Base-by-base conservation (phyloP, 2,113 vertebrate species). In the Malurus alboscapulatus region DNA sequence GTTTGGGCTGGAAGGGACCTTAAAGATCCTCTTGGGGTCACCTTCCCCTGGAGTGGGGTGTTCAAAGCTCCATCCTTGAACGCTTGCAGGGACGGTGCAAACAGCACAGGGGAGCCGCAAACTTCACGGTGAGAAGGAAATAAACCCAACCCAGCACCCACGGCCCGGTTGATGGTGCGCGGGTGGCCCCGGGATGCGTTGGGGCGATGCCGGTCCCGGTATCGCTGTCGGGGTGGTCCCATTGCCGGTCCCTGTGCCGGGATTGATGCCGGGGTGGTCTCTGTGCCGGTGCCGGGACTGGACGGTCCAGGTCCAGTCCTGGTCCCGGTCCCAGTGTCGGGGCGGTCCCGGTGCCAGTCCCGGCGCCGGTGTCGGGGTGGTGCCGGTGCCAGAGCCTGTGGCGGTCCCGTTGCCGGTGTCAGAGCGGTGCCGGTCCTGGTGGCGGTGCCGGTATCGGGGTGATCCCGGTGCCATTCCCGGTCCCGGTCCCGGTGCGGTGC, bases 121-220 rank as follows among this genome's bases (percentile, higher is more conserved):
- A 18, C 16, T 4, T 8, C 16, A 5, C n/a, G 18, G 9, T 1
- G 11, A 36, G 7, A 2, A 13, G 54, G 12, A 22, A 27, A 32
- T 0, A 8, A 74, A 30, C 3, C 3, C 32, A 9, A 17, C 72
- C 11, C 4, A 20, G 20, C 29, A 19, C 30, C 40, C 50, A 10
- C 30, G 11, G 48, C 50, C 5, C 18, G 45, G 24, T 32, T 2
- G 75, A 6, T 15, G 57, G 40, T 5, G 14, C 27, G 8, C 26
- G 21, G 25, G 4, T 10, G 48, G 21, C 10, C 22, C 58, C 53
- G 65, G 58, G 38, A 38, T 38, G 38, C 38, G 38, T 38, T 36
- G 38, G 38, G 38, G 38, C 38, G 38, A 38, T 11, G 11, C 38
- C 38, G 38, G 42, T 3, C 20, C 36, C 36, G 42, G 18, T 7